These are phyloP conservation scores for Hycleus phaleratus DNA, from an alignment of 1,140 invertebrate genomes.

Conservation along the genomic window DNA sequence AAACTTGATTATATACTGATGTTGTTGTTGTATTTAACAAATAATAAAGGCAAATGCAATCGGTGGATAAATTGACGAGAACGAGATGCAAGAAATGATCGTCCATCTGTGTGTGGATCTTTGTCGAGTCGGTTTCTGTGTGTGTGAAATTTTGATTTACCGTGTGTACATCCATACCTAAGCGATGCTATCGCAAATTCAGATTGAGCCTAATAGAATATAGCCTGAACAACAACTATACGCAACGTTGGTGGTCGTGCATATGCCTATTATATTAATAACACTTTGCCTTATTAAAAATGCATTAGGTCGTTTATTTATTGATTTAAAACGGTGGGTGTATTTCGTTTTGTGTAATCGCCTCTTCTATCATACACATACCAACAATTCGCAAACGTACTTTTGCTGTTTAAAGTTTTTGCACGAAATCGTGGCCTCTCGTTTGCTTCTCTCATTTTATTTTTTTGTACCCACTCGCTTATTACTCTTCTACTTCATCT, in stretches of 20 bases:
- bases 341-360: conserved; percentile 7
- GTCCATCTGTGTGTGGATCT: neutral
- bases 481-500: neutral
- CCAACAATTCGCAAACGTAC: too few relatives aligned
- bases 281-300: conserved; percentile 37
- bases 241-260: conserved; percentile 34
- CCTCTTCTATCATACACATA: too few relatives aligned
- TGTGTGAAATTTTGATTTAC: conserved; percentile 21
- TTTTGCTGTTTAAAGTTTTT: neutral
- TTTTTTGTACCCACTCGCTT: too few relatives aligned
- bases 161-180: conserved; percentile 7
- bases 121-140: neutral
- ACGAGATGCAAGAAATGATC: conserved; percentile 6
- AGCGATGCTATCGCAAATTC: conserved; percentile 29
- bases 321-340: conserved; percentile 31
- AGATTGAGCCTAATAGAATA: conserved; percentile 33
- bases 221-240: conserved; percentile 22
- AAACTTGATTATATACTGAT: too few relatives aligned
- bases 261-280: conserved; percentile 39
- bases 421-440: conserved; percentile 10
- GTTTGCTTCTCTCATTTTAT: too few relatives aligned
- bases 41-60: neutral
- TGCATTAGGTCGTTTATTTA: conserved; percentile 36
- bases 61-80: conserved; percentile 8
- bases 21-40: too few relatives aligned